Base-by-base conservation (phyloP, 2,888 invertebrate species). In the Lasius platythorax region DNA sequence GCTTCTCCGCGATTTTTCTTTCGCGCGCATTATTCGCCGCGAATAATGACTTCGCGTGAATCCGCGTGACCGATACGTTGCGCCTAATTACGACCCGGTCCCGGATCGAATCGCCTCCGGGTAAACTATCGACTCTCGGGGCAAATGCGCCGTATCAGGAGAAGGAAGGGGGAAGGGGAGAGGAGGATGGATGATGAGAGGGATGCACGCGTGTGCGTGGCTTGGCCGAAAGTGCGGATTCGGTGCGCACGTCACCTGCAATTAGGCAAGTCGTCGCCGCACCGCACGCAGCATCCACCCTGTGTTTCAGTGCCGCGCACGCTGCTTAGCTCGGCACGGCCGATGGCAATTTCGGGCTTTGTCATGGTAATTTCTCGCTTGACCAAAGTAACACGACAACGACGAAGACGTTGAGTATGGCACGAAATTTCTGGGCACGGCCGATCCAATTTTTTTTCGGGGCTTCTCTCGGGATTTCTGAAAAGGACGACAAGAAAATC, bases 291-390 rank as follows among this genome's bases (percentile, higher is more conserved):
- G 63, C 78, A 56, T 70, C 50, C 72, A 74, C 64, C 61, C 87
- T 84, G 86, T 82, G 85, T 83, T 86, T 84, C 88, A 61, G 37
- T 67, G 72, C 43, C 43, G 67, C 33, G 61, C 58, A 56, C 61
- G 83, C 86, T 90, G 87, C 90, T 90, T 87, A 90, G 90, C 85
- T 82, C 85, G 6, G 85, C 82, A 83, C 79, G 87, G 87, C 88
- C 87, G 85, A 85, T 82, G 86, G 46, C 91, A 90, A 92, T 92
- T 91, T 91, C 40, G 79, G 89, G 85, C 89, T 92, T 91, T 92
- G 91, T 91, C 89, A 91, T 89, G 92, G 89, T 92, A 92, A 92
- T 92, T 89, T 90, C 84, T 64, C 87, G 84, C 84, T 84, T 82
- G 85, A 86, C 75, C 87, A 85, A 90, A 87, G 89, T 90, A 90